Percentiles rank a stretch among this genome's conserved stretches.
phyloP scores from a whole-genome alignment of 2,113 vertebrate species.

The Callospermophilus lateralis region DNA sequence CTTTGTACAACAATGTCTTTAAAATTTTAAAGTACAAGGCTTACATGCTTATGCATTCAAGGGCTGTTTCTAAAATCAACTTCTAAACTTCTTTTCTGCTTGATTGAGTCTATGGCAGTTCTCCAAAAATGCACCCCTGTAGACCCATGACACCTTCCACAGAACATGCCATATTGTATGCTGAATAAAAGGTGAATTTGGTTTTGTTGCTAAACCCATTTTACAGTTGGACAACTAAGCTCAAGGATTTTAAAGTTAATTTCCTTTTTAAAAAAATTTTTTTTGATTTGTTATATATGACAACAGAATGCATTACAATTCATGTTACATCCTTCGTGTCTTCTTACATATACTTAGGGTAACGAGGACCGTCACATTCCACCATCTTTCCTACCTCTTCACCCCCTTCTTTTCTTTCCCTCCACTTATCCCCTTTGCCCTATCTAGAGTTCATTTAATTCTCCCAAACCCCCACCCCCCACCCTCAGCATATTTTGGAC shows the following conservation, averaged over 20 bases:
- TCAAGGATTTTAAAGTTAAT: background rate
- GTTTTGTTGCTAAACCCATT: background rate
- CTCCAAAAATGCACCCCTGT: background rate
- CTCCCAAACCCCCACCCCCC: too few relatives aligned
- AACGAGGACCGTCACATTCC: too few relatives aligned
- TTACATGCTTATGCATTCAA: background rate
- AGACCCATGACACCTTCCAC: background rate
- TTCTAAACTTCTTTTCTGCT: background rate
- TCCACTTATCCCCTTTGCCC: too few relatives aligned
- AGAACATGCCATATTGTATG: background rate
- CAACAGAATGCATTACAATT: too few relatives aligned
- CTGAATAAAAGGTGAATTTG: background rate
- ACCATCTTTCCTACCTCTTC: too few relatives aligned
- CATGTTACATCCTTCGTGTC: too few relatives aligned
- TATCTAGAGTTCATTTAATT: too few relatives aligned
- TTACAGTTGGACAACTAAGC: conserved; percentile 13
- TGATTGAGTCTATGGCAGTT: background rate
- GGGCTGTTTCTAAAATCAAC: background rate
- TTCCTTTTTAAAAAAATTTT: background rate
- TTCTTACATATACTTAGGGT: too few relatives aligned
- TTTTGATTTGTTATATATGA: too few relatives aligned
- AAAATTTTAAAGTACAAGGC: background rate
- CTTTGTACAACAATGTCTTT: background rate
- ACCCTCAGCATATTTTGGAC: too few relatives aligned
- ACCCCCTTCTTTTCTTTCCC: too few relatives aligned